A percentile compares a stretch with the other conserved stretches of the same genome.
Evolutionary conservation across 2,888 invertebrate genomes (phyloP).

Genomic region (Callyntrura guangdongensis): DNA sequence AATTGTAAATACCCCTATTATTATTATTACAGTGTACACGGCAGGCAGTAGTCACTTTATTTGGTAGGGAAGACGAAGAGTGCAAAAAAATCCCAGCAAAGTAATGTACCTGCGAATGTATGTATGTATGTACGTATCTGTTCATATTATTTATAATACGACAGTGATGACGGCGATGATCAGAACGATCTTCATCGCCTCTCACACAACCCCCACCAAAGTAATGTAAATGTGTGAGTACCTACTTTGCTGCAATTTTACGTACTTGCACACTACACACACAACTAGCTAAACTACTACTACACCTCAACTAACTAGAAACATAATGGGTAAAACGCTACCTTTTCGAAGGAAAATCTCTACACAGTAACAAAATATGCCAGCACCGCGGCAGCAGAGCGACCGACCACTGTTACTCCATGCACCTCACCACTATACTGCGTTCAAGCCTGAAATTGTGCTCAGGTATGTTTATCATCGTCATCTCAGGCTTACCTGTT

Average conservation of each 20-base stretch:
- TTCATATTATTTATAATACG: constrained; percentile 3
- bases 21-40: constrained; percentile 10
- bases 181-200: not conserved
- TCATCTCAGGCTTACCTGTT: constrained; percentile 25
- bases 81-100: constrained; percentile 49
- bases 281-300: not conserved
- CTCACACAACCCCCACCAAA: not conserved
- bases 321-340: not conserved
- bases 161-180: not conserved
- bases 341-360: no score
- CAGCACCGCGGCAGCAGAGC: not conserved
- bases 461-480: not conserved
- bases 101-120: not conserved
- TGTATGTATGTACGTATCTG: not conserved
- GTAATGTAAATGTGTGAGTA: not conserved
- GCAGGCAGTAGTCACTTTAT: constrained; percentile 26
- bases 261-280: not conserved
- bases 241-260: no score
- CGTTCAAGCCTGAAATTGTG: constrained; percentile 3
- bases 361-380: not conserved
- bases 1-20: constrained; percentile 47
- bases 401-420: not conserved
- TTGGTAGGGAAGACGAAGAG: not conserved
- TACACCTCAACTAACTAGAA: not conserved
- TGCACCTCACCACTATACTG: not conserved